Evolutionary conservation across 2,888 invertebrate species (phyloP), one percentile per base, ranked within the genome.

Genomic region (Smittia sp.): DNA sequence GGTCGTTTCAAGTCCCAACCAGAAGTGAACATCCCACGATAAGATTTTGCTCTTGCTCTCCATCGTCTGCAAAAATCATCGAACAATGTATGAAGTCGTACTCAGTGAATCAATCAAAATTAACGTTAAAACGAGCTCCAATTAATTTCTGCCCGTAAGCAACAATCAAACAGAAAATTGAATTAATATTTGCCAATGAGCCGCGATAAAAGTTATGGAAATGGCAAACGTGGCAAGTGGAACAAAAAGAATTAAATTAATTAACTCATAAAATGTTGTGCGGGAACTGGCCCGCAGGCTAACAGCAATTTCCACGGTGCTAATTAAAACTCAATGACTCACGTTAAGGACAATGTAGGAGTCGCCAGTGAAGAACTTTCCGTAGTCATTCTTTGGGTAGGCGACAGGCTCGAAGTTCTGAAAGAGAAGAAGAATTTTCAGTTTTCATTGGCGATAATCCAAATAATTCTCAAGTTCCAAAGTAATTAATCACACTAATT

Each of bases 351-450:
- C 86, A 74, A 95, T 89, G 80, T 93, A 95, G 0, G 93, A 93
- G 79, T 95, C 94, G 0, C 94, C 94, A 74, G 89, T 89, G 80
- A 88, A 90, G 83, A 95, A 94, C 81, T 92, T 92, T 1, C 94
- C 94, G 79, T 87, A 88, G 76, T 93, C 90, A 63, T 84, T 85
- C 75, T 85, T 85, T 0, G 91, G 86, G 68, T 93, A 89, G 0
- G 87, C 84, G 0, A 90, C 90, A 1, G 94, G 90, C 76, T 91
- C 89, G 79, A 94, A 94, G 77, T 91, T 88, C 90, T 93, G 84
- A 13, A 88, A 86, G 77, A 52, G n/a, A 46, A 41, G 39, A 46
- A 65, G 65, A 15, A 24, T 54, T 39, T 7, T 39, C 13, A 39
- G 39, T 39, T n/a, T 32, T 32, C 3, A 6, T 32, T 32, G 32